Conservation (phyloP, 2,113 vertebrate genomes). For the Actenoides hombroni region DNA sequence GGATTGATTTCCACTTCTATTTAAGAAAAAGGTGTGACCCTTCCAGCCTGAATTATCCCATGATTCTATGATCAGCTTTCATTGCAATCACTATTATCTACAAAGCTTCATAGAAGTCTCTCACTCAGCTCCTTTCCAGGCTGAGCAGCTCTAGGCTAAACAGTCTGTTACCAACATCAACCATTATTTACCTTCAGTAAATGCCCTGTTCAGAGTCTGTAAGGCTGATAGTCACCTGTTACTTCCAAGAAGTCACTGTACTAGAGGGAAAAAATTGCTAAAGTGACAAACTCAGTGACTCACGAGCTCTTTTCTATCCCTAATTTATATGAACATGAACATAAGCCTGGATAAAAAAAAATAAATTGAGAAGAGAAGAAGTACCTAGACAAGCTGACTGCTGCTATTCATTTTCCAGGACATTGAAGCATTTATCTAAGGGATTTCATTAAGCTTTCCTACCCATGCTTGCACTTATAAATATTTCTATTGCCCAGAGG, state of each 20-base stretch:
- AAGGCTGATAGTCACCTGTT: not conserved
- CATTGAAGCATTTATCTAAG: slow-evolving; percentile 28
- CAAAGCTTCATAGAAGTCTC: not conserved
- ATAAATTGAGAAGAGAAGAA: not conserved
- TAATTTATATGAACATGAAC: not conserved
- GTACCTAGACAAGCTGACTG: not conserved
- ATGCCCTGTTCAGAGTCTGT: not conserved
- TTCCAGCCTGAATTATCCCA: not conserved
- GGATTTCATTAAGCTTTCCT: slow-evolving; percentile 40
- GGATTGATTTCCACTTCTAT: not conserved
- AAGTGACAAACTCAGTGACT: not conserved
- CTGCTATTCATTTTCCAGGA: not conserved
- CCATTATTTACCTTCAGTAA: not conserved
- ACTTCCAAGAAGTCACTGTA: not conserved
- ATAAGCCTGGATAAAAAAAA: not conserved
- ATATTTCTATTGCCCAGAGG: slow-evolving; percentile 50
- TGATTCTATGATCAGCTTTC: not conserved
- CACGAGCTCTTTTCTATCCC: not conserved
- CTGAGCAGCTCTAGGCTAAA: not conserved
- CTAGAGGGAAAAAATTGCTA: not conserved
- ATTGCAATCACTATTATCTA: not conserved
- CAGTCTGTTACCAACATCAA: not conserved
- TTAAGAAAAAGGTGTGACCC: slow-evolving; percentile 9
- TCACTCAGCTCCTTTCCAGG: not conserved
- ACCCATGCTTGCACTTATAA: slow-evolving; percentile 26